Evolutionary conservation across 2,797 vertebrate genomes (phyloP).

Genomic region (Aulostomus chinensis): DNA sequence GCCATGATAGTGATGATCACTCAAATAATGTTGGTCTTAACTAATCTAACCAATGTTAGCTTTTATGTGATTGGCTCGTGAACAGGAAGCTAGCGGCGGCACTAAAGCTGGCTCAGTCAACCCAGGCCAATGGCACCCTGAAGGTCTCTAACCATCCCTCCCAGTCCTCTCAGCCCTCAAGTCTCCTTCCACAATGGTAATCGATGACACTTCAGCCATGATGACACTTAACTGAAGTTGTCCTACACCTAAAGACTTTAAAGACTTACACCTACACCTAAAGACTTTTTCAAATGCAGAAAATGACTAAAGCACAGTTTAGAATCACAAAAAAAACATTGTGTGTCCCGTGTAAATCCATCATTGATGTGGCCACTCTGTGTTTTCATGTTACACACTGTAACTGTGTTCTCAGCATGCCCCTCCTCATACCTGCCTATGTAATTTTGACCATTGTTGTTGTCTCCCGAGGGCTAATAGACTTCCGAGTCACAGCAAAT

Average conservation of each 20-base stretch:
- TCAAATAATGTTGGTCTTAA: constrained; percentile 45
- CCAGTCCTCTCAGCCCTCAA: constrained; percentile 87
- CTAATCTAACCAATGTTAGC: constrained; percentile 69
- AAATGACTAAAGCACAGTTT: no score
- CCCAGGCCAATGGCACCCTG: constrained; percentile 94
- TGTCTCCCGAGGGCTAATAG: constrained; percentile 33
- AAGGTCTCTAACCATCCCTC: constrained; percentile 91
- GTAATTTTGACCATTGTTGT: constrained; percentile 40
- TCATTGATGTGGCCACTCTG: constrained; percentile 49
- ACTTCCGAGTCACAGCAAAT: constrained; percentile 32
- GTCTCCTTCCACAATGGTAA: constrained; percentile 96
- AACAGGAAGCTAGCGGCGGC: constrained; percentile 97
- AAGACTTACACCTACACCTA: no score
- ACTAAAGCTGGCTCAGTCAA: constrained; percentile 95
- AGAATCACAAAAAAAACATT: no score
- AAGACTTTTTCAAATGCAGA: no score
- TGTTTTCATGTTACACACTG: constrained; percentile 48
- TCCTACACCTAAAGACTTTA: constrained; percentile 21
- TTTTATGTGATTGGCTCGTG: constrained; percentile 82
- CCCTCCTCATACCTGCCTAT: constrained; percentile 49
- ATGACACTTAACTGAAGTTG: constrained; percentile 8
- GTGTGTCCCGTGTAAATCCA: constrained; percentile 45
- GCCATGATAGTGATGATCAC: constrained; percentile 18
- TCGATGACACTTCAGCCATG: constrained; percentile 45
- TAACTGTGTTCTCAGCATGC: constrained; percentile 69